A percentile compares a stretch with the other conserved stretches of the same genome.
phyloP scores from a whole-genome alignment of 2,797 vertebrate species.

The Odontamblyopus rebecca region DNA sequence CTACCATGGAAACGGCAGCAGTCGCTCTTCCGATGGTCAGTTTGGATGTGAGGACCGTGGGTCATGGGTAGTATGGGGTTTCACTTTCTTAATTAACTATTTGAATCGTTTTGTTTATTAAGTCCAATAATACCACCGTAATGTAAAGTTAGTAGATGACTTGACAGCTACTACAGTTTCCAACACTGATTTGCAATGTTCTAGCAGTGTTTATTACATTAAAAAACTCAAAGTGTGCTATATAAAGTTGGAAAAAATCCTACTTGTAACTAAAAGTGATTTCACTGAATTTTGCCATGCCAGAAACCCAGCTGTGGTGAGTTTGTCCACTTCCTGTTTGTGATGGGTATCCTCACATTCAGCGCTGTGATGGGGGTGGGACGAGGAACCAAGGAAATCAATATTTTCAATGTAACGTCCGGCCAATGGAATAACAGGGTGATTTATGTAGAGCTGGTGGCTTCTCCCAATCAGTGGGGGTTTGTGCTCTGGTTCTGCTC shows the following conservation, averaged over 20 bases:
- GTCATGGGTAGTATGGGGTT: constrained; percentile 24
- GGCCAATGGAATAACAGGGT: constrained; percentile 96
- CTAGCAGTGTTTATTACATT: too few species aligned
- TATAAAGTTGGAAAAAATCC: constrained; percentile 17
- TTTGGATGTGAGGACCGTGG: constrained; percentile 39
- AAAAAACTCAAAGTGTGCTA: constrained; percentile 4
- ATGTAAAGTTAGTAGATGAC: not conserved
- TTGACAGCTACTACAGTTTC: not conserved
- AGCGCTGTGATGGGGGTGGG: constrained; percentile 71
- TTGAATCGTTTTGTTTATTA: not conserved
- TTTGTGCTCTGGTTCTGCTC: constrained; percentile 75
- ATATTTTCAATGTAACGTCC: constrained; percentile 96
- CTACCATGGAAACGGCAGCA: constrained; percentile 66
- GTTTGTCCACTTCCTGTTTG: constrained; percentile 81
- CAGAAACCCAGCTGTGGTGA: constrained; percentile 59
- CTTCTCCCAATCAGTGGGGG: constrained; percentile 88
- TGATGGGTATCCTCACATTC: constrained; percentile 92
- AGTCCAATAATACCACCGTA: not conserved
- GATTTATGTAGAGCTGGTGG: constrained; percentile 95
- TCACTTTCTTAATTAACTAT: constrained; percentile 5
- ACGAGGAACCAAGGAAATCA: constrained; percentile 84
- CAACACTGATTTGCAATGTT: not conserved
- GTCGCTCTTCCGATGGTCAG: constrained; percentile 53
- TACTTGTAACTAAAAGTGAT: constrained; percentile 34
- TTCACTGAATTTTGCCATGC: constrained; percentile 53